Base-by-base conservation (phyloP, 2,888 invertebrate species). In the Orchesella flavescens region DNA sequence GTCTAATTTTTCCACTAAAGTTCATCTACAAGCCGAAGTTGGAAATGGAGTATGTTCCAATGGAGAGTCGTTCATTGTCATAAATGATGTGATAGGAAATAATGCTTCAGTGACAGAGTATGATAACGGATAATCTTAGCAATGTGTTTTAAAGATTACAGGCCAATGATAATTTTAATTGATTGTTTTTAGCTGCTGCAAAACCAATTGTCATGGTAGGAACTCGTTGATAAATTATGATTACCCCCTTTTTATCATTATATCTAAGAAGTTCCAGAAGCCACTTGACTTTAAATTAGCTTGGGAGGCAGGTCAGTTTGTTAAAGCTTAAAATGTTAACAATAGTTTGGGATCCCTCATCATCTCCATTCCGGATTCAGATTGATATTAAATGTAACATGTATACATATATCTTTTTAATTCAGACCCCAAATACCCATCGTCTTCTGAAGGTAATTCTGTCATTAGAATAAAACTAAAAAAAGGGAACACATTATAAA, bases 341-440 rank as follows among this genome's bases (percentile, higher is more conserved):
- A 34, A 34, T 34, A 7, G 7, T 34, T 34, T 34, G n/a, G n/a
- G n/a, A n/a, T n/a, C n/a, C n/a, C n/a, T n/a, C n/a, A n/a, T n/a
- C n/a, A n/a, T n/a, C n/a, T n/a, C n/a, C n/a, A n/a, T n/a, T n/a
- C n/a, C n/a, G n/a, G n/a, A n/a, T n/a, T n/a, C n/a, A n/a, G n/a
- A n/a, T n/a, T n/a, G n/a, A n/a, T n/a, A n/a, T 34, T 34, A 34
- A 34, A 34, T 34, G 7, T 34, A 34, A 34, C 2, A 34, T 4
- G 34, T 24, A 21, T 15, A n/a, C 1, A 57, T 15, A 63, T 63
- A 12, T 4, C 24, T 24, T 17, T 59, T 59, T n/a, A n/a, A n/a
- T n/a, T n/a, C 24, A 72, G 80, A 80, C 19, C 65, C 73, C 0
- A 65, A 72, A 7, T 80, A 80, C 34, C 73, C 72, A 4, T 55